Evolutionary conservation across 2,113 vertebrate genomes (phyloP).

Genomic region (Malurus alboscapulatus): DNA sequence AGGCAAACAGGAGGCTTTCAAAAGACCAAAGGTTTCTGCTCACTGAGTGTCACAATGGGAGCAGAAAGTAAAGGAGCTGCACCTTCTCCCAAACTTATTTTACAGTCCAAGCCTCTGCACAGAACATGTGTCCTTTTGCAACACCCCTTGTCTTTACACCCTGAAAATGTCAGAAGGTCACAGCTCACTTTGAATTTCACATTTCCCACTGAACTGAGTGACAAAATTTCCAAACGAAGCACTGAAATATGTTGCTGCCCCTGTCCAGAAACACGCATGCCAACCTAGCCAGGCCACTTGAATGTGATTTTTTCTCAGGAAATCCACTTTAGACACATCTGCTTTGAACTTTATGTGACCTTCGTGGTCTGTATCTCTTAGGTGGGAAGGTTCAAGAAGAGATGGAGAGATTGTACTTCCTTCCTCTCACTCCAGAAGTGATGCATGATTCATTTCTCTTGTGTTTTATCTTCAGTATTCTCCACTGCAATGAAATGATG

Average conservation of each 20-base stretch:
- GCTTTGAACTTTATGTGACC: background rate
- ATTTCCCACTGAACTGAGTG: background rate
- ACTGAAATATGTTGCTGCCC: background rate
- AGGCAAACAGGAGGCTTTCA: background rate
- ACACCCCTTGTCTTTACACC: background rate
- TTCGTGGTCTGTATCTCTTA: background rate
- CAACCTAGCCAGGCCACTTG: background rate
- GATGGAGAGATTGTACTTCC: background rate
- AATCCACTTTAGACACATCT: background rate
- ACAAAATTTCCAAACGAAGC: background rate
- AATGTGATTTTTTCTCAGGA: background rate
- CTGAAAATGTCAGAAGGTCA: background rate
- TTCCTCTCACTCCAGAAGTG: background rate
- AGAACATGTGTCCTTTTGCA: fast-evolving
- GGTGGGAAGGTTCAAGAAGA: background rate
- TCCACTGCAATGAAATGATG: background rate
- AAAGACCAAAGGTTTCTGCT: slow-evolving; percentile 29
- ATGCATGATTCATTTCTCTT: fast-evolving
- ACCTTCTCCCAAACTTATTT: background rate
- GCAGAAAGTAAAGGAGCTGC: background rate
- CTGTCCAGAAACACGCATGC: background rate
- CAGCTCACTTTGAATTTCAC: background rate
- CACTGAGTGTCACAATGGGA: background rate
- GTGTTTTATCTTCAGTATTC: background rate
- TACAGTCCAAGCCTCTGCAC: background rate